Evolutionary conservation across 1,140 invertebrate genomes (phyloP).

Genomic region (Dryas iulia): DNA sequence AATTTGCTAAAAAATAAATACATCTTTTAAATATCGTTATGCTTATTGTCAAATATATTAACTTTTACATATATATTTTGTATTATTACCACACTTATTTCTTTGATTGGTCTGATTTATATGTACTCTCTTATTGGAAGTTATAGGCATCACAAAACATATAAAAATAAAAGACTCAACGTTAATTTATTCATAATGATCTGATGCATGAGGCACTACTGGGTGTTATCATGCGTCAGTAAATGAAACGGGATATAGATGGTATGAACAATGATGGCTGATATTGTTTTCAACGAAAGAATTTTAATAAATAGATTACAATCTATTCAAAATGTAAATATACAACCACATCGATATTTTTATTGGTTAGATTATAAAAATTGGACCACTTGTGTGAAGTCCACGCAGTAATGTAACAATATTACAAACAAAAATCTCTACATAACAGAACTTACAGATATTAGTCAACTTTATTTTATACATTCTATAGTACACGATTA

Average conservation of each 20-base stretch:
- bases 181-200: too few species aligned
- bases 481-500: slow-evolving; percentile 77
- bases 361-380: slow-evolving; percentile 80
- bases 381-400: slow-evolving; percentile 76
- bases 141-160: too few species aligned
- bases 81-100: neutral
- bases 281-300: slow-evolving; percentile 64
- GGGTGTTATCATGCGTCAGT: neutral
- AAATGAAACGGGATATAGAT: neutral
- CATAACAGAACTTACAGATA: slow-evolving; percentile 79
- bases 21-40: slow-evolving; percentile 18
- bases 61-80: slow-evolving; percentile 1
- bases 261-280: slow-evolving; percentile 46
- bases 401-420: slow-evolving; percentile 77
- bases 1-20: neutral
- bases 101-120: neutral
- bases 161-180: too few species aligned
- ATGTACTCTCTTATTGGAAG: neutral
- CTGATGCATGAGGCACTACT: too few species aligned
- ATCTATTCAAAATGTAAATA: slow-evolving; percentile 54
- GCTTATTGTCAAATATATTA: slow-evolving; percentile 14
- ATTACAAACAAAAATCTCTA: slow-evolving; percentile 80
- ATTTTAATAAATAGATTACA: slow-evolving; percentile 53
- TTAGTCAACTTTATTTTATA: slow-evolving; percentile 80
- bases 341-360: slow-evolving; percentile 80